Conservation (phyloP, 23 tunicate species). For the Styela plicata region DNA sequence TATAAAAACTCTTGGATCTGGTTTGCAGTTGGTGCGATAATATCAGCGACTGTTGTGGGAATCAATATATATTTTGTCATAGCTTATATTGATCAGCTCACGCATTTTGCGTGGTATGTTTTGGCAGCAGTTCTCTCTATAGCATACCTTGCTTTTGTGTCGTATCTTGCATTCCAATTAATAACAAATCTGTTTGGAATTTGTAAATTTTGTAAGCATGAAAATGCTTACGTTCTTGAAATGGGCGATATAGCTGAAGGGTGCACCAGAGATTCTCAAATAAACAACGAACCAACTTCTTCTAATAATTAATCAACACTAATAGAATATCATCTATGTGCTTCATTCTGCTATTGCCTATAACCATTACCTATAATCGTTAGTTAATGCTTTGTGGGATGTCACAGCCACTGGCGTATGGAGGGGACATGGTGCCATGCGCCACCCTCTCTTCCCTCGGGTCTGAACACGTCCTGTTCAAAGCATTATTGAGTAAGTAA, state of each 20-base stretch:
- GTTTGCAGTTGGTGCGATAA: slow-evolving; percentile 48
- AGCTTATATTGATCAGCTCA: slow-evolving; percentile 23
- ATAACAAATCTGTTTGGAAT: background rate
- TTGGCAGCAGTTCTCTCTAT: background rate
- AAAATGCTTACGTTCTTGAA: background rate
- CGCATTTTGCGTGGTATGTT: background rate
- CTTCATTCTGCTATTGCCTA: no score
- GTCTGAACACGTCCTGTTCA: no score
- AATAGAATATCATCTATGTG: no score
- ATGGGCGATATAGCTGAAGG: background rate
- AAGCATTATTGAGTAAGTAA: no score
- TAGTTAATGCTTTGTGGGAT: no score
- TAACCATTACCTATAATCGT: no score
- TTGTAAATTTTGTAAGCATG: background rate
- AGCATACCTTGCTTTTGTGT: background rate
- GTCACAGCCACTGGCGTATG: no score
- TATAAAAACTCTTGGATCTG: slow-evolving; percentile 48
- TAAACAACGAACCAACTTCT: background rate
- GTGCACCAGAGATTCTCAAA: background rate
- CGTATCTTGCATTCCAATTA: background rate
- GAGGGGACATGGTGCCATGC: no score
- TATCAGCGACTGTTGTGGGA: slow-evolving; percentile 38
- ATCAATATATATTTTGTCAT: slow-evolving; percentile 74
- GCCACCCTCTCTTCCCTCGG: no score
- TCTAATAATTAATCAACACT: background rate